Conservation (phyloP, 2,113 vertebrate species). For the Uropsilus gracilis region DNA sequence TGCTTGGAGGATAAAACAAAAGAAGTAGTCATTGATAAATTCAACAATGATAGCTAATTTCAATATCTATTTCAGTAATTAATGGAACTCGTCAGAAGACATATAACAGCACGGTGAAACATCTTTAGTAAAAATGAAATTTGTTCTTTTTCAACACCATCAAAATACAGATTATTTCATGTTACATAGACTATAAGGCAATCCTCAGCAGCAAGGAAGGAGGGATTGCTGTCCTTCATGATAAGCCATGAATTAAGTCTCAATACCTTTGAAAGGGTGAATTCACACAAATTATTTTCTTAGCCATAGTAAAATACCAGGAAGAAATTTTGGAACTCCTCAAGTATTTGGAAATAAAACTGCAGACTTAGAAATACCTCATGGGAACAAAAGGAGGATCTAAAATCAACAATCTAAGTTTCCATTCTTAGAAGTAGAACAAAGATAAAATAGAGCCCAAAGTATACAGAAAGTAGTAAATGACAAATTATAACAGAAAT, state of each 20-base stretch:
- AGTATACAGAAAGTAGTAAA: neutral
- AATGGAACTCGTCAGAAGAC: neutral
- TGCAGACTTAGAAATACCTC: neutral
- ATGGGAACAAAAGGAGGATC: neutral
- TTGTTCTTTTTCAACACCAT: neutral
- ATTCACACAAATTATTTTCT: neutral
- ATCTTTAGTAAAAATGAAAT: neutral
- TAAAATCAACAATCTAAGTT: neutral
- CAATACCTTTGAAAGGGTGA: neutral
- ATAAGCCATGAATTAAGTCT: neutral
- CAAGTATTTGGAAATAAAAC: neutral
- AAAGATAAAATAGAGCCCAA: neutral
- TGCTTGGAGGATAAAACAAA: neutral
- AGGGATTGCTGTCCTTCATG: no score
- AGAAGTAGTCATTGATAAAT: neutral
- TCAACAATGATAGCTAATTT: neutral
- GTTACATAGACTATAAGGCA: neutral
- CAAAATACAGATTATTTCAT: neutral
- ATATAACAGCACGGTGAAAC: neutral
- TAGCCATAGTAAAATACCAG: neutral
- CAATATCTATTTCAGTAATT: neutral
- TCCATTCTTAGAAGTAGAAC: neutral
- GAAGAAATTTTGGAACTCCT: neutral
- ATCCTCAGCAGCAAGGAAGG: no score
- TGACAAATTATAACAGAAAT: neutral